phyloP scores from a whole-genome alignment of 2,888 invertebrate species.

The Lampropteryx suffumata region DNA sequence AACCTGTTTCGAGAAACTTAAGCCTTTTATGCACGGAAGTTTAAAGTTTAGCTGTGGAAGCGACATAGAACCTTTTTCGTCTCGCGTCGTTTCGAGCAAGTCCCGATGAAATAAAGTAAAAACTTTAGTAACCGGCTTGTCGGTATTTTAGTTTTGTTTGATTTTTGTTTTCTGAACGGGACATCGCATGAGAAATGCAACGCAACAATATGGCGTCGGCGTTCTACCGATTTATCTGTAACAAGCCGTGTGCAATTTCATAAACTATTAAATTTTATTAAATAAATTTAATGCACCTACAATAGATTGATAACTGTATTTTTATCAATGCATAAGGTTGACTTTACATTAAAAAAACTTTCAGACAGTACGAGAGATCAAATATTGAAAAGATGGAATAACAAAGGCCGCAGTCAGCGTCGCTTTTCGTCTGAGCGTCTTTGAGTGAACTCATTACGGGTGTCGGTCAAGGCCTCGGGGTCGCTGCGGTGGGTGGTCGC shows the following conservation, averaged over 20 bases:
- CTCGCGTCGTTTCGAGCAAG: constrained; percentile 44
- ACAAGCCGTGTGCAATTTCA: not conserved
- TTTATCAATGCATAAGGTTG: too few relatives aligned
- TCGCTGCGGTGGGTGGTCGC: constrained; percentile 78
- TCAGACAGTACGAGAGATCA: not conserved
- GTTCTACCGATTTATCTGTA: constrained; percentile 26
- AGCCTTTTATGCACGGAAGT: constrained; percentile 76
- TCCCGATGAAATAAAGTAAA: constrained; percentile 76
- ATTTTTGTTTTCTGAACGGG: constrained; percentile 79
- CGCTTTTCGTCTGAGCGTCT: constrained; percentile 34
- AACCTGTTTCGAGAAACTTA: constrained; percentile 80
- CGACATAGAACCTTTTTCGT: constrained; percentile 69
- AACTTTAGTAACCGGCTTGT: constrained; percentile 80
- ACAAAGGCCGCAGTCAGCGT: constrained; percentile 41
- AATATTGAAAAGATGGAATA: constrained; percentile 19
- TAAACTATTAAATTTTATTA: constrained; percentile 2
- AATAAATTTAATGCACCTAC: constrained; percentile 1
- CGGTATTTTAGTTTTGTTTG: constrained; percentile 79
- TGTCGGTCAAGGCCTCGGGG: constrained; percentile 81
- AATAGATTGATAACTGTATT: not conserved
- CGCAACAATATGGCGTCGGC: constrained; percentile 77
- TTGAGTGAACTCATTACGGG: constrained; percentile 77
- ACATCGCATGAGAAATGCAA: constrained; percentile 81
- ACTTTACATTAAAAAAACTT: too few relatives aligned
- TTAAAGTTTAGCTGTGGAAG: constrained; percentile 66